Conservation (phyloP, 1,140 invertebrate genomes). For the Bombus cullumanus region DNA sequence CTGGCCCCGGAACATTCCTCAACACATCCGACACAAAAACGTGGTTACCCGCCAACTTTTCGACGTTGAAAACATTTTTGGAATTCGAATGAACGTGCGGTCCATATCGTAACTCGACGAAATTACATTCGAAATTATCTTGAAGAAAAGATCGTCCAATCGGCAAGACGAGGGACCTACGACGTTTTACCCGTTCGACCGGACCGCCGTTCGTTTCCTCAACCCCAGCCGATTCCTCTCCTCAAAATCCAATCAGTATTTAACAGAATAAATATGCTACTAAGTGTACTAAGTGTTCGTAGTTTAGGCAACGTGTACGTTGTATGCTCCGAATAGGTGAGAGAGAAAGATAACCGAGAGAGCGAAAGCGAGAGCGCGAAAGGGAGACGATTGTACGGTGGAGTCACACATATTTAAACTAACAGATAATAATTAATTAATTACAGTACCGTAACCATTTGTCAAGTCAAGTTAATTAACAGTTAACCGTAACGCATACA, state of each 20-base stretch:
- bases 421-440: slow-evolving; percentile 80
- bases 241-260: slow-evolving; percentile 65
- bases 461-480: slow-evolving; percentile 81
- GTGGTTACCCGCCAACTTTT: background rate
- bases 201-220: slow-evolving; percentile 39
- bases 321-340: slow-evolving; percentile 78
- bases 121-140: background rate
- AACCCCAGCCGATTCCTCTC: background rate
- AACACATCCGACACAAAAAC: background rate
- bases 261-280: slow-evolving; percentile 79
- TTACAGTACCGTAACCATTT: slow-evolving; percentile 76
- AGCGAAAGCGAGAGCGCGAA: slow-evolving; percentile 36
- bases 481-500: slow-evolving; percentile 78
- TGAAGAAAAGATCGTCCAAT: background rate
- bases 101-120: background rate
- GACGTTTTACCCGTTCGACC: slow-evolving; percentile 32
- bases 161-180: background rate
- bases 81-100: background rate
- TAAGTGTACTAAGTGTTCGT: slow-evolving; percentile 83
- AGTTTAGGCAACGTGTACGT: slow-evolving; percentile 80
- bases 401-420: slow-evolving; percentile 78
- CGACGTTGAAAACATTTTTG: background rate
- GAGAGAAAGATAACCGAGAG: slow-evolving; percentile 37
- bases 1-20: slow-evolving; percentile 6
- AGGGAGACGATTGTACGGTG: slow-evolving; percentile 75